A percentile compares a stretch with the other conserved stretches of the same genome.
Conservation (phyloP, 2,888 invertebrate species). For the Dexiosoma caninum region DNA sequence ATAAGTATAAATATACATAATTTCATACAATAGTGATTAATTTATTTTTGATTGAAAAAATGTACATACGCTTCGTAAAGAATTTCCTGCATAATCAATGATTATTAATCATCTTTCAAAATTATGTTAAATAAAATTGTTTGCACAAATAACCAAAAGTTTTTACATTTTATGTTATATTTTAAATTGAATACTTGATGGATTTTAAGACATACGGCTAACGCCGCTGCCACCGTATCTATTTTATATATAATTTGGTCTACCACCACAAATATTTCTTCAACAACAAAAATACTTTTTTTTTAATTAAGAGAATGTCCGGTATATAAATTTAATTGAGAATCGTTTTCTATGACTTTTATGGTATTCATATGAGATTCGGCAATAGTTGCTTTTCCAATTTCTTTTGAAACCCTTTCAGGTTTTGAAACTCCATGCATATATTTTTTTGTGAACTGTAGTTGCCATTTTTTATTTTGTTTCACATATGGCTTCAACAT, state of each 20-base stretch:
- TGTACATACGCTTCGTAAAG: not conserved
- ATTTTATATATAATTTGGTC: conserved; percentile 16
- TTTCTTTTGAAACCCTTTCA: not conserved
- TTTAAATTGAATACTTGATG: conserved; percentile 6
- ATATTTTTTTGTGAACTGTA: not conserved
- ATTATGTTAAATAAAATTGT: not conserved
- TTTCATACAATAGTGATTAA: no score
- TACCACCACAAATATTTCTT: not conserved
- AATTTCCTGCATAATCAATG: not conserved
- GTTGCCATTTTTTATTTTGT: not conserved
- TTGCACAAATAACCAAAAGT: not conserved
- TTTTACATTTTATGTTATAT: not conserved
- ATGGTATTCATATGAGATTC: conserved; percentile 1
- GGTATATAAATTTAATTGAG: conserved; percentile 9
- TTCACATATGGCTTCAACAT: not conserved
- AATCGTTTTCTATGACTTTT: not conserved
- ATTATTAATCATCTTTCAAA: not conserved
- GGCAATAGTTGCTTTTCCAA: not conserved
- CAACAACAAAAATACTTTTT: not conserved
- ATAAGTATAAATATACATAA: no score
- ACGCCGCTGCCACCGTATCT: conserved; percentile 7
- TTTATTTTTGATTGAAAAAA: not conserved
- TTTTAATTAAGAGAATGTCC: conserved; percentile 1
- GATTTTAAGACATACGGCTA: conserved; percentile 20
- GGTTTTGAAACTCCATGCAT: conserved; percentile 7